Percentiles rank a stretch among this genome's conserved stretches.
Conservation (phyloP, 2,113 vertebrate species). For the Malurus melanocephalus region DNA sequence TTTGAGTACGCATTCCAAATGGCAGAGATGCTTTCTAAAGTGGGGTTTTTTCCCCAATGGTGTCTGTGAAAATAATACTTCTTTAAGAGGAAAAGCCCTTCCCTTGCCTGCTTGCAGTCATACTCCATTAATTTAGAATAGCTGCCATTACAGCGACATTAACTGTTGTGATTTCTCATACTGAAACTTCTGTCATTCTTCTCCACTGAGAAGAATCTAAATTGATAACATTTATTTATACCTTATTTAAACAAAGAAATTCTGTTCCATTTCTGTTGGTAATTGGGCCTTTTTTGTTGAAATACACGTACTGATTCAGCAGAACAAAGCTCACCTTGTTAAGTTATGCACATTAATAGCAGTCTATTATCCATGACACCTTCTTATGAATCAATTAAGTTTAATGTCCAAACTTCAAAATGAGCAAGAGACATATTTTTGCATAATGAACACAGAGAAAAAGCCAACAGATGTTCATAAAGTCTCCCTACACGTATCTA, state of each 20-base stretch:
- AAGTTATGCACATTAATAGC: constrained; percentile 24
- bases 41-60: fast-evolving
- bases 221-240: not conserved
- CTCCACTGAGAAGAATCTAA: not conserved
- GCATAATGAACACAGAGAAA: constrained; percentile 15
- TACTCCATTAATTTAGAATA: not conserved
- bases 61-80: not conserved
- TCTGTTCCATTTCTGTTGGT: not conserved
- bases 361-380: not conserved
- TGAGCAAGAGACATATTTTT: constrained; percentile 32
- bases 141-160: not conserved
- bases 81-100: not conserved
- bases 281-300: not conserved
- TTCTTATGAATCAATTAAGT: constrained; percentile 33
- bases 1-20: not conserved
- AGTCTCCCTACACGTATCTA: not conserved
- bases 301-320: constrained; percentile 7
- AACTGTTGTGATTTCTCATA: not conserved
- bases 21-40: not conserved
- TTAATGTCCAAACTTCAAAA: constrained; percentile 27
- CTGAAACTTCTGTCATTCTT: not conserved
- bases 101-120: not conserved
- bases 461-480: constrained; percentile 7
- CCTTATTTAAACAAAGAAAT: not conserved
- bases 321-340: constrained; percentile 25